Base-by-base conservation (phyloP, 2,797 vertebrate species). In the Brachymystax lenok region DNA sequence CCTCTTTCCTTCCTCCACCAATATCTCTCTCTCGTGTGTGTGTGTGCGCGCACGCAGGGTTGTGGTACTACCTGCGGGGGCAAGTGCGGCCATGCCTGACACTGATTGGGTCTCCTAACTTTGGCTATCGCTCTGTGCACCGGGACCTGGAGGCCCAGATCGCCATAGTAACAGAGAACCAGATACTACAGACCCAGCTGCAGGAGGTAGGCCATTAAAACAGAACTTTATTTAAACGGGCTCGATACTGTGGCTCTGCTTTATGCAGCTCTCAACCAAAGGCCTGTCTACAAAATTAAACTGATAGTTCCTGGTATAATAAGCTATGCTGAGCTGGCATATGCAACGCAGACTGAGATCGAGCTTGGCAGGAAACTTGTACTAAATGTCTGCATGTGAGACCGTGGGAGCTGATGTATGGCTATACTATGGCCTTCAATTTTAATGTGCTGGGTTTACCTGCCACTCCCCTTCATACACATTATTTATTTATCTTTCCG, bases 121-220 rank as follows among this genome's bases (percentile, higher is more conserved):
- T 99, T 1, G 98, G 98, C 2, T 98, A 99, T 91, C 96, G 98
- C 81, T 99, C 97, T 0, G 97, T 99, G 83, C 97, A 99, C 89
- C 95, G 98, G 17, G 98, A 99, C 92, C 93, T 99, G 88, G 98
- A 99, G 92, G 96, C 98, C 77, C 98, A 99, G 89, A 95, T 99
- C 12, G 98, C 96, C 1, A 97, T 99, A 67, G 96, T 99, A 84
- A 99, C 98, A 0, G 96, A 97, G 81, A 99, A 96, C 21, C 89
- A 89, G 87, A 93, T 94, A 61, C 88, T 99, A 85, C 97, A 97
- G 93, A 93, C 93, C 81, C 96, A 97, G 84, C 94, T 99, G 27
- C 96, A 96, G 80, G 95, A 96, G 97, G 98, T 98, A 40, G 35
- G 86, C 10, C 21, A 10, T 63, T 54, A 50, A 33, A 33, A 67